These are phyloP conservation scores for Lepas anatifera DNA, from an alignment of 2,888 invertebrate species.

Conservation along the genomic window DNA sequence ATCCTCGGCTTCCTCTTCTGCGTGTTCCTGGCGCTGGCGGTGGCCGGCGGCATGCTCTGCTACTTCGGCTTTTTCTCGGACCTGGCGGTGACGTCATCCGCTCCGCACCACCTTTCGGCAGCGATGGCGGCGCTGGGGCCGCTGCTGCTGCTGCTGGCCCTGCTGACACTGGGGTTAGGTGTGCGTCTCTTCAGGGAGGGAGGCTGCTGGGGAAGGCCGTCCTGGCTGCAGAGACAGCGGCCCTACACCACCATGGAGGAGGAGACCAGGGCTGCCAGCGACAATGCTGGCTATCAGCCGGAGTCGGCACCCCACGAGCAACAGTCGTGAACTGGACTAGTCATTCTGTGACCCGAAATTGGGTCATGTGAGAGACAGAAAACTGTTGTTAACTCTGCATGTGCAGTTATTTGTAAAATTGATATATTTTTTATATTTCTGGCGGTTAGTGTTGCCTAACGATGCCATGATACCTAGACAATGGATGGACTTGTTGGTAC, in stretches of 20 bases:
- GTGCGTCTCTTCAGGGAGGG: background rate
- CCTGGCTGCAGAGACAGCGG: background rate
- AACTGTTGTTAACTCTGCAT: too few species aligned
- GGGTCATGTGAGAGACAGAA: too few species aligned
- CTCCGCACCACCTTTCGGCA: background rate
- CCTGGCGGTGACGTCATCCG: background rate
- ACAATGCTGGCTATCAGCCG: background rate
- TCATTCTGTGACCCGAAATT: too few species aligned
- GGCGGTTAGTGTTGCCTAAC: too few species aligned
- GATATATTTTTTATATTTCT: too few species aligned
- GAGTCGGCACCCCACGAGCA: too few species aligned
- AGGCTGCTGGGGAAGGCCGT: background rate
- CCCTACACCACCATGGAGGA: background rate
- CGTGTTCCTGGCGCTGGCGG: background rate
- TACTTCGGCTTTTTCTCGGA: conserved; percentile 7
- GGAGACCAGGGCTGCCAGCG: background rate
- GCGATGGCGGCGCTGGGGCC: conserved; percentile 6
- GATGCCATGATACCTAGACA: too few species aligned
- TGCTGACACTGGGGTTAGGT: background rate
- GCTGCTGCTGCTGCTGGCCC: background rate
- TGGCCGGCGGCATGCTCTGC: background rate
- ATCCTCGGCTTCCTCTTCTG: background rate
- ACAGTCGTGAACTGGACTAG: too few species aligned
- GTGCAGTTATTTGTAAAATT: too few species aligned
- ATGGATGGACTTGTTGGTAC: too few species aligned